phyloP scores from a whole-genome alignment of 2,797 vertebrate species.

The Neostethus bicornis region DNA sequence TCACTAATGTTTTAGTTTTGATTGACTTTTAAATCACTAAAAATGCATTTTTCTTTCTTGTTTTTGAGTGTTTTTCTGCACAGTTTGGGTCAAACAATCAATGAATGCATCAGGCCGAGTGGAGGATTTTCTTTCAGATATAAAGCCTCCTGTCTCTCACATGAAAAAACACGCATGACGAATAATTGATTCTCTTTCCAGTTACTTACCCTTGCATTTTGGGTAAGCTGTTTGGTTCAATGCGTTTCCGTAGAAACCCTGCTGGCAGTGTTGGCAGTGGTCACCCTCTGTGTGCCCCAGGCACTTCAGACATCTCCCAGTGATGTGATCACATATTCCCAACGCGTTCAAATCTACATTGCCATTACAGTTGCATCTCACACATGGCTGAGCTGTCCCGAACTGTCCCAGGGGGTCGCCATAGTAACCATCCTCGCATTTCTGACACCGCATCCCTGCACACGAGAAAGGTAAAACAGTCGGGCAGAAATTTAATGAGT shows the following conservation, averaged over 20 bases:
- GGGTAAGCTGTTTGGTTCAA: constrained; percentile 52
- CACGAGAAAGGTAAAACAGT: constrained; percentile 10
- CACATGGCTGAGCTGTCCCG: constrained; percentile 73
- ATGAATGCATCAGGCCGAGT: background rate
- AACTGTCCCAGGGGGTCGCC: constrained; percentile 88
- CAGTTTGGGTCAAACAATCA: background rate
- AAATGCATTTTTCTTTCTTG: too few species aligned
- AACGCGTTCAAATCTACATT: constrained; percentile 89
- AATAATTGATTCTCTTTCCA: background rate
- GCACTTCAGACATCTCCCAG: constrained; percentile 88
- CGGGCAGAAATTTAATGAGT: constrained; percentile 15
- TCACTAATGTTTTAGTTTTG: background rate
- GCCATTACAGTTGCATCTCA: constrained; percentile 83
- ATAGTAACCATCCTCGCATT: constrained; percentile 90
- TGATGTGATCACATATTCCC: constrained; percentile 86
- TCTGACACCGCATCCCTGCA: constrained; percentile 87
- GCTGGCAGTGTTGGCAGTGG: constrained; percentile 82
- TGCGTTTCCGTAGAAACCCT: constrained; percentile 85
- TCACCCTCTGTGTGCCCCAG: constrained; percentile 84
- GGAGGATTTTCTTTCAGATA: background rate
- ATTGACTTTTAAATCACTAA: background rate
- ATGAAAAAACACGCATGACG: background rate
- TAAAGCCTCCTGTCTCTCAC: too few species aligned
- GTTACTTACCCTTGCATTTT: constrained; percentile 86
- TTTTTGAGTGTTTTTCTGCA: background rate